These are phyloP conservation scores for Paratrypauchen microcephalus DNA, from an alignment of 2,797 vertebrate genomes.

Conservation along the genomic window DNA sequence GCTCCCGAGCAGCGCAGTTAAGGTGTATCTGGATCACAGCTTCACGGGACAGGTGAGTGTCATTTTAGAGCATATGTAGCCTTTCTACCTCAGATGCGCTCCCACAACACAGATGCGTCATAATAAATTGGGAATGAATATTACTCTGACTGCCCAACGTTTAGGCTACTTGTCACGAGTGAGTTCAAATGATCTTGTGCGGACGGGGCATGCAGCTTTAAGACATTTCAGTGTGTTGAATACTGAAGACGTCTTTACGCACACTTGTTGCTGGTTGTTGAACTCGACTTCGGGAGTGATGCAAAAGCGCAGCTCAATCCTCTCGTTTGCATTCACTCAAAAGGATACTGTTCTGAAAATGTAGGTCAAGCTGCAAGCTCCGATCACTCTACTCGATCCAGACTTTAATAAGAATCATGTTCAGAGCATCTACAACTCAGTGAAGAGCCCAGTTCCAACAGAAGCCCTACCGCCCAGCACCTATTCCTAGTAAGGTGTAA, in stretches of 20 bases:
- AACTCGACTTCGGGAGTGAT: neutral
- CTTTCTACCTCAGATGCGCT: neutral
- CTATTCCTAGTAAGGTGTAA: no score
- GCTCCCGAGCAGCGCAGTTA: slow-evolving; percentile 12
- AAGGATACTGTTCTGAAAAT: slow-evolving; percentile 40
- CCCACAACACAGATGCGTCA: neutral
- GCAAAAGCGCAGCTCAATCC: slow-evolving; percentile 12
- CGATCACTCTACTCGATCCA: slow-evolving; percentile 11
- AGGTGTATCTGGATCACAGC: slow-evolving; percentile 12
- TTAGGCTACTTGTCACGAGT: neutral
- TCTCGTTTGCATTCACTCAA: slow-evolving; percentile 26
- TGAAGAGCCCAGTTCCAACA: slow-evolving; percentile 4
- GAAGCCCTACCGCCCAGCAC: neutral
- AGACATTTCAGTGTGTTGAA: neutral
- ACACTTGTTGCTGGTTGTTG: neutral
- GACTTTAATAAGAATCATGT: slow-evolving; percentile 19
- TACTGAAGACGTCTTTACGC: neutral
- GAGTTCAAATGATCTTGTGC: neutral
- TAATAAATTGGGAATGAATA: no score
- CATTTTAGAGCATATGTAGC: neutral
- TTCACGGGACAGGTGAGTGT: slow-evolving; percentile 32
- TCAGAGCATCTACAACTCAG: slow-evolving; percentile 12
- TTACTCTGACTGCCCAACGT: neutral
- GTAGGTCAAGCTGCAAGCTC: slow-evolving; percentile 49
- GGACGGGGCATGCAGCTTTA: neutral